These are phyloP conservation scores for Drosophila triauraria DNA, from an alignment of 1,140 invertebrate species.

Conservation along the genomic window DNA sequence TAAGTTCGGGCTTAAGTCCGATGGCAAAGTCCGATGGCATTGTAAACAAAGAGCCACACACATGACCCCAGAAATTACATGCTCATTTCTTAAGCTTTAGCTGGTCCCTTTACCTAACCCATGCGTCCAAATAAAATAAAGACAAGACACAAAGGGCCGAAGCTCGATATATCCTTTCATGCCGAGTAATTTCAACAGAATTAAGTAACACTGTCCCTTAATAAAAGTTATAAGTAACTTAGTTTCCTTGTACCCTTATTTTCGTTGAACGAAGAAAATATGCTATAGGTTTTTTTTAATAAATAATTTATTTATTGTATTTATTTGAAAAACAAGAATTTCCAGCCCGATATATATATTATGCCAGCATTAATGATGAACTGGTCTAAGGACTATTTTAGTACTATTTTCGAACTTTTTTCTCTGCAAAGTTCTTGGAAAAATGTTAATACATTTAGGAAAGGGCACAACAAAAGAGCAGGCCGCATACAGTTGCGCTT, in stretches of 20 bases:
- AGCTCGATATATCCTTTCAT: neutral
- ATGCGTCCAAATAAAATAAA: conserved; percentile 6
- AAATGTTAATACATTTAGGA: neutral
- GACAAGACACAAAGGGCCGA: neutral
- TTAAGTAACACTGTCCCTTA: no score
- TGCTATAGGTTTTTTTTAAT: no score
- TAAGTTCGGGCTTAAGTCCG: conserved; percentile 36
- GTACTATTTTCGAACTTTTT: neutral
- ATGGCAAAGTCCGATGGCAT: conserved; percentile 48
- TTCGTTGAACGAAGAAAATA: no score
- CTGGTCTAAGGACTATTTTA: no score
- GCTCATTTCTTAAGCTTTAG: conserved; percentile 32
- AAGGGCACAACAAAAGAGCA: neutral
- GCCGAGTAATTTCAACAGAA: neutral
- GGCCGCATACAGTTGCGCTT: conserved; percentile 19
- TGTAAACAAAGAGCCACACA: conserved; percentile 37
- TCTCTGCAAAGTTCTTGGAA: neutral
- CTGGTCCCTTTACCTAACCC: conserved; percentile 22
- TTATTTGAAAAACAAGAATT: no score
- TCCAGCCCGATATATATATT: no score
- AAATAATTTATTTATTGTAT: no score
- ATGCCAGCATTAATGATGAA: neutral
- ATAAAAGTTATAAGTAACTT: no score
- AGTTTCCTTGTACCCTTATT: no score
- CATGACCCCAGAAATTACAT: conserved; percentile 37